phyloP scores from a whole-genome alignment of 2,113 vertebrate genomes.

The Polypterus senegalus region DNA sequence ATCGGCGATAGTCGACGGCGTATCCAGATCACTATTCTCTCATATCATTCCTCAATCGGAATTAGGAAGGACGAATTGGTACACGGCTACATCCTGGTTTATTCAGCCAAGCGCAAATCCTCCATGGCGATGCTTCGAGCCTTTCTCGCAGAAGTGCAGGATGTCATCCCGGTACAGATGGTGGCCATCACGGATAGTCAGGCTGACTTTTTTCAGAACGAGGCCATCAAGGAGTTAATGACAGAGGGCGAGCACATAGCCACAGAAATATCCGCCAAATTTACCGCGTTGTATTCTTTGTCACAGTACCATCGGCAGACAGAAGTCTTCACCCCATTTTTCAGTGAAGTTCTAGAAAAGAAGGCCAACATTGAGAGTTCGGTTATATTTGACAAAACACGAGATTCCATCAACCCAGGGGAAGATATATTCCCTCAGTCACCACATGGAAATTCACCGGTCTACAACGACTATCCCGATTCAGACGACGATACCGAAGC shows the following conservation, averaged over 20 bases:
- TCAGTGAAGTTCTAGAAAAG: constrained; percentile 90
- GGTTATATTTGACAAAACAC: constrained; percentile 74
- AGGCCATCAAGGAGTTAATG: constrained; percentile 94
- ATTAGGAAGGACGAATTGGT: constrained; percentile 93
- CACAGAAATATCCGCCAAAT: constrained; percentile 90
- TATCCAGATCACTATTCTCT: constrained; percentile 90
- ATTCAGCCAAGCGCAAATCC: constrained; percentile 88
- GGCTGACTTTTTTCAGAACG: constrained; percentile 95
- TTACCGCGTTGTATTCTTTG: constrained; percentile 92
- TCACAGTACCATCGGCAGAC: constrained; percentile 95
- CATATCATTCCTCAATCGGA: constrained; percentile 92
- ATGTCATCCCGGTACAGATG: constrained; percentile 92
- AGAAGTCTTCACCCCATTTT: constrained; percentile 90
- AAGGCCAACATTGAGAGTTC: constrained; percentile 86
- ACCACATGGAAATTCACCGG: constrained; percentile 75
- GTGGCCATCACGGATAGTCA: constrained; percentile 96
- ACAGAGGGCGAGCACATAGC: constrained; percentile 97
- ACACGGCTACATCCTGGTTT: constrained; percentile 96
- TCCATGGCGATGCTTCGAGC: constrained; percentile 96
- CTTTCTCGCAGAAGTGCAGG: constrained; percentile 90
- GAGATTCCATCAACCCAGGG: constrained; percentile 64
- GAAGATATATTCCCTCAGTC: constrained; percentile 85
- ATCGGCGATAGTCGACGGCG: constrained; percentile 82
- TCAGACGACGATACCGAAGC: constrained; percentile 94
- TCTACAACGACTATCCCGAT: constrained; percentile 80